A percentile compares a stretch with the other conserved stretches of the same genome.
Evolutionary conservation across 2,888 invertebrate genomes (phyloP).

Genomic region (Campoplex nolae): DNA sequence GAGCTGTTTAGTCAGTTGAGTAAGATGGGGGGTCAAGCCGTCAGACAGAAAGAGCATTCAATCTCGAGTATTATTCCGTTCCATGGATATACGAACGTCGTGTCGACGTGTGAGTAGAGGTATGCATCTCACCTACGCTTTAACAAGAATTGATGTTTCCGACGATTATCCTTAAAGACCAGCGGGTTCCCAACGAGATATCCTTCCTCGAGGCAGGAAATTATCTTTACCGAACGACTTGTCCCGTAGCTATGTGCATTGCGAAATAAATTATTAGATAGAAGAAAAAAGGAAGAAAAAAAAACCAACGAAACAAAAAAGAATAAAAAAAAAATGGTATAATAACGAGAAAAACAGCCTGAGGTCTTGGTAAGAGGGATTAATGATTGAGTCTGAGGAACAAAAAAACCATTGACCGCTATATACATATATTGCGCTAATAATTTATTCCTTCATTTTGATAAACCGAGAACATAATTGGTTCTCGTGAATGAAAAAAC

Average conservation of each 20-base stretch:
- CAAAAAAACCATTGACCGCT: not conserved
- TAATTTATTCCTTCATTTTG: not conserved
- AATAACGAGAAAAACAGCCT: conserved; percentile 7
- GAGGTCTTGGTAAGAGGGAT: conserved; percentile 11
- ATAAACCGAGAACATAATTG: not conserved
- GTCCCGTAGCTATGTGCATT: conserved; percentile 52
- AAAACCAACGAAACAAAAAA: not conserved
- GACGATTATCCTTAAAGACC: conserved; percentile 79
- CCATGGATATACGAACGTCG: conserved; percentile 49
- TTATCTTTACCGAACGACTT: conserved; percentile 66
- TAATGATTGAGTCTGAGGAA: not conserved
- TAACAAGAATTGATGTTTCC: conserved; percentile 82
- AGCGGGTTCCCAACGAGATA: conserved; percentile 65
- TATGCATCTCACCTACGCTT: conserved; percentile 76
- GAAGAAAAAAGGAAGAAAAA: not conserved
- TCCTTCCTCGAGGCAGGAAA: conserved; percentile 73
- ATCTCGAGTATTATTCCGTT: conserved; percentile 43
- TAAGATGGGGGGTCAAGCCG: conserved; percentile 30
- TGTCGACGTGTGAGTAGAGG: conserved; percentile 59
- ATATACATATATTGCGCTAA: not conserved
- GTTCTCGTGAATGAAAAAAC: not conserved
- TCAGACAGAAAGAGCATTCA: conserved; percentile 54
- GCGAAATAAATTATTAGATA: conserved; percentile 23
- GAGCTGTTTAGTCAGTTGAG: not conserved
- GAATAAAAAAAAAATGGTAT: not conserved